Conservation (phyloP, 1,140 invertebrate genomes). For the Ctenoplectra terminalis region DNA sequence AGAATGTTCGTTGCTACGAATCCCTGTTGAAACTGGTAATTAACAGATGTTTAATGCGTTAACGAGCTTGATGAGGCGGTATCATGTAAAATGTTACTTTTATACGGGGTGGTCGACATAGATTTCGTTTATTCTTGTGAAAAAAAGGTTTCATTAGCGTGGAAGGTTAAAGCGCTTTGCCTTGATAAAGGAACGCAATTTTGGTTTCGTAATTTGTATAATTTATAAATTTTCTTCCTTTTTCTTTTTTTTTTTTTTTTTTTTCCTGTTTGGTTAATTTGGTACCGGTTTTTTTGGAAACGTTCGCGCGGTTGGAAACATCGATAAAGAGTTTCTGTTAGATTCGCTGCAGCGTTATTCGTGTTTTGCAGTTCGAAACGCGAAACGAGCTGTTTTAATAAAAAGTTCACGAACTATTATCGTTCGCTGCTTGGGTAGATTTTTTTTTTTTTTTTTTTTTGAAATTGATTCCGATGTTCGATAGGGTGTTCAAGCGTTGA, state of each 20-base stretch:
- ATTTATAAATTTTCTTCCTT: too few species aligned
- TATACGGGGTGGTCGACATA: neutral
- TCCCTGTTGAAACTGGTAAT: neutral
- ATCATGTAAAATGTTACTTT: neutral
- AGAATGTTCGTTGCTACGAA: neutral
- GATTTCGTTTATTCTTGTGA: neutral
- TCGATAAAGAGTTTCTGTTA: slow-evolving; percentile 8
- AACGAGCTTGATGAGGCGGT: neutral
- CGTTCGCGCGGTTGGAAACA: neutral
- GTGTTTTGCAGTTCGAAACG: neutral
- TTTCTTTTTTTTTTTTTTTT: too few species aligned
- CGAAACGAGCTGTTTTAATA: neutral
- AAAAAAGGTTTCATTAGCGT: neutral
- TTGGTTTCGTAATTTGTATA: too few species aligned
- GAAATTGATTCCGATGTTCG: neutral
- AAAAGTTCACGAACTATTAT: slow-evolving; percentile 16
- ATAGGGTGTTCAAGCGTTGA: neutral
- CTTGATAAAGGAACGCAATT: neutral
- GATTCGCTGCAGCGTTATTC: neutral
- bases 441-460: neutral
- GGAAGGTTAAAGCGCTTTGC: neutral
- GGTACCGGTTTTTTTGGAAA: neutral
- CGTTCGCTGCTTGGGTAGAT: neutral
- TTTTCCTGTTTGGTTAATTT: neutral
- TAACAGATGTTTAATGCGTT: neutral